These are phyloP conservation scores for Gymnopithys bicolor DNA, from an alignment of 2,797 vertebrate species.

Conservation along the genomic window DNA sequence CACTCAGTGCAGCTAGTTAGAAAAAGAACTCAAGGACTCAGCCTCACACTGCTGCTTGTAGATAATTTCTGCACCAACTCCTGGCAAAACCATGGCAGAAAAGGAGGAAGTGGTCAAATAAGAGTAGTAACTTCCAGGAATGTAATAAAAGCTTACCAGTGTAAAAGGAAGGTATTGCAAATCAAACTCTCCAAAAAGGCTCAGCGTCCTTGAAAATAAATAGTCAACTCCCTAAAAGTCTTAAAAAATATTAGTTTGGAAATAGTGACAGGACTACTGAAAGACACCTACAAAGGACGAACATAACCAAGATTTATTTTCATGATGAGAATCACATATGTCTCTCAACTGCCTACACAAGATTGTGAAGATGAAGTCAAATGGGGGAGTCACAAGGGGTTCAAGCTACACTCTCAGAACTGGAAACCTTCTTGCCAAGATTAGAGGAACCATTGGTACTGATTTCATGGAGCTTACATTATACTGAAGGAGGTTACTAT, in stretches of 20 bases:
- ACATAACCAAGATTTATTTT: not conserved
- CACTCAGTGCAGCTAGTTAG: not conserved
- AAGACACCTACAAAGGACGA: not conserved
- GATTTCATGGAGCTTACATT: conserved; percentile 39
- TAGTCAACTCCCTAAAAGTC: not conserved
- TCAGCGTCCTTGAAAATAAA: not conserved
- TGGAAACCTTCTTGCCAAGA: not conserved
- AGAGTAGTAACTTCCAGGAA: not conserved
- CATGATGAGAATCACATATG: not conserved
- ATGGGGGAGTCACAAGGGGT: not conserved
- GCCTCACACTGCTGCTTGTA: not conserved
- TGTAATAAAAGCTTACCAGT: not conserved
- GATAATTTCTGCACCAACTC: not conserved
- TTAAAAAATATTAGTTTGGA: not conserved
- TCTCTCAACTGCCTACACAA: not conserved
- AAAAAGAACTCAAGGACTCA: not conserved
- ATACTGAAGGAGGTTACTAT: conserved; percentile 37
- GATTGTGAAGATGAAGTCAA: not conserved
- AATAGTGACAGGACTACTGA: not conserved
- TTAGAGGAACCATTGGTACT: not conserved
- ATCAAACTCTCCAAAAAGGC: not conserved
- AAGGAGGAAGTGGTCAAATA: not conserved
- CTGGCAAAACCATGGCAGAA: not conserved
- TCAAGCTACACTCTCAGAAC: not conserved
- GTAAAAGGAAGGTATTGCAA: not conserved